These are phyloP conservation scores for Hippocampus zosterae DNA, from an alignment of 2,113 vertebrate species.

Conservation along the genomic window DNA sequence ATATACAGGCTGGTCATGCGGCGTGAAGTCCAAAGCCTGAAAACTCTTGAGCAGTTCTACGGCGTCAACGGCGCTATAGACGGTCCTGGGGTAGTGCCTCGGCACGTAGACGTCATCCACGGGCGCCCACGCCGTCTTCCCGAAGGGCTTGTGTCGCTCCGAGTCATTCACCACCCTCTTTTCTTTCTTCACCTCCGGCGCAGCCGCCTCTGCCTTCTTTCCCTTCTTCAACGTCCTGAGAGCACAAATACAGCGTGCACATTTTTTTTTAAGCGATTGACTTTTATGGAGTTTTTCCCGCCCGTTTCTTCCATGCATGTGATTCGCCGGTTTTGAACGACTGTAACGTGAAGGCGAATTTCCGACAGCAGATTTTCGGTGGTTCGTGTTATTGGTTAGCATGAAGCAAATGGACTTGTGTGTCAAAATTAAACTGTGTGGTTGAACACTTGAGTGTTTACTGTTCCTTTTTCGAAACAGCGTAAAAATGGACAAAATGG, in stretches of 20 bases:
- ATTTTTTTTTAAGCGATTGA: too few relatives aligned
- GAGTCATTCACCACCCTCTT: slow-evolving; percentile 53
- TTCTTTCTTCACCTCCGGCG: slow-evolving; percentile 52
- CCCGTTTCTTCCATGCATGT: too few relatives aligned
- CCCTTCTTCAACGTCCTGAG: slow-evolving; percentile 59
- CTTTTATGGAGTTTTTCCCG: too few relatives aligned
- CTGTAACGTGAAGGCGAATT: too few relatives aligned
- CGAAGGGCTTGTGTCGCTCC: slow-evolving; percentile 64
- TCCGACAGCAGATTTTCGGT: too few relatives aligned
- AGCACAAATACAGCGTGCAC: not conserved
- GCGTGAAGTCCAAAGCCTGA: slow-evolving; percentile 82
- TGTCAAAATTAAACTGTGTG: too few relatives aligned
- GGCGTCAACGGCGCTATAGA: slow-evolving; percentile 62
- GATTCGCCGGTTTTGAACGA: too few relatives aligned
- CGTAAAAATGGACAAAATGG: not conserved
- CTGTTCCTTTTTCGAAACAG: not conserved
- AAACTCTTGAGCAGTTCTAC: slow-evolving; percentile 82
- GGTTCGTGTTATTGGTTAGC: too few relatives aligned
- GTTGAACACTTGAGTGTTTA: not conserved
- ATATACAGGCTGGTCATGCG: slow-evolving; percentile 74
- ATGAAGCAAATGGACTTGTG: too few relatives aligned
- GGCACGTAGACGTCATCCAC: slow-evolving; percentile 83
- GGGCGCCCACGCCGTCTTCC: slow-evolving; percentile 67
- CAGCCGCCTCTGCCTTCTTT: slow-evolving; percentile 42
- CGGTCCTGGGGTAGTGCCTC: slow-evolving; percentile 69